Conservation (phyloP, 1,140 invertebrate genomes). For the Drosophila leontia region DNA sequence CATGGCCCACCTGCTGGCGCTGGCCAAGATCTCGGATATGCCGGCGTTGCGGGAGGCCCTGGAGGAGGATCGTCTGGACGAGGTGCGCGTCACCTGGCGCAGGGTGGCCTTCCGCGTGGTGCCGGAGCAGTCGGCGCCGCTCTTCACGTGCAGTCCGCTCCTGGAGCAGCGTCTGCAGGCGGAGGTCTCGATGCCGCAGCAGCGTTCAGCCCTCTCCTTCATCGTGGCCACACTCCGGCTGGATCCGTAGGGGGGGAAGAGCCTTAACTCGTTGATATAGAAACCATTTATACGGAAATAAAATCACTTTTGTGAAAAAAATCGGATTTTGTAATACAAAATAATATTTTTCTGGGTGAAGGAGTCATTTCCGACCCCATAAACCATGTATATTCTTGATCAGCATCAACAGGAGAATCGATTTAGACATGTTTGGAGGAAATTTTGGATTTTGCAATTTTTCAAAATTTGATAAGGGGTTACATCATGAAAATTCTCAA, state of each 20-base stretch:
- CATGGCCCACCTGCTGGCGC: constrained; percentile 64
- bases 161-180: constrained; percentile 56
- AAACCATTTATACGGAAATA: background rate
- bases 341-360: background rate
- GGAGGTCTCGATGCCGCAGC: constrained; percentile 6
- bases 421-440: background rate
- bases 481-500: no score
- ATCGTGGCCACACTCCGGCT: constrained; percentile 47
- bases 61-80: constrained; percentile 56
- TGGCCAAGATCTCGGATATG: constrained; percentile 60
- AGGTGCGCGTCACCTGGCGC: constrained; percentile 67
- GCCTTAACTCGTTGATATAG: background rate
- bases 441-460: background rate
- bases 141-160: constrained; percentile 63
- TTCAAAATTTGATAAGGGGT: background rate
- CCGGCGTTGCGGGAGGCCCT: constrained; percentile 14
- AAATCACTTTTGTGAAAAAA: background rate
- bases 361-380: background rate
- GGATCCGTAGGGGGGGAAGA: constrained; percentile 24
- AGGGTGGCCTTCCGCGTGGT: constrained; percentile 76
- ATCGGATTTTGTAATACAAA: no score
- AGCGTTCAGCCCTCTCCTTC: constrained; percentile 50
- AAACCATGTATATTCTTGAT: background rate
- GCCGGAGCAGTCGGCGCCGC: constrained; percentile 75
- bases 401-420: background rate